These are phyloP conservation scores for Drosophila pachea DNA, from an alignment of 1,140 invertebrate species.

Conservation along the genomic window DNA sequence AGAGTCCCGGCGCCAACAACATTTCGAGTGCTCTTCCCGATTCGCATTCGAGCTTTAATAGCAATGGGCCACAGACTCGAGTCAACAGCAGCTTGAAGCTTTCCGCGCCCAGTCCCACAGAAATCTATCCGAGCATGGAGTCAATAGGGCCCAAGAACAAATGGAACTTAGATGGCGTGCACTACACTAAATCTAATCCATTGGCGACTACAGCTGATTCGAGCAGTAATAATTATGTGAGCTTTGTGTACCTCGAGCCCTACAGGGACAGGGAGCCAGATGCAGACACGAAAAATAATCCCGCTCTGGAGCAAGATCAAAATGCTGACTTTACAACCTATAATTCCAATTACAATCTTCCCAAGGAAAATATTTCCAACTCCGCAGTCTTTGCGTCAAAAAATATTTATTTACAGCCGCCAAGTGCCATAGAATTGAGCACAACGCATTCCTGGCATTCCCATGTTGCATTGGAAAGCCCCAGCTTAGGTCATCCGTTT, in stretches of 20 bases:
- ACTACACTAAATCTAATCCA: too few relatives aligned
- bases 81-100: too few relatives aligned
- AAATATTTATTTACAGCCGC: neutral
- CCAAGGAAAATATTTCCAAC: neutral
- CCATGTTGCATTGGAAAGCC: neutral
- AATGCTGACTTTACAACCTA: constrained; percentile 28
- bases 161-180: too few relatives aligned
- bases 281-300: too few relatives aligned
- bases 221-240: too few relatives aligned
- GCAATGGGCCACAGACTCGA: neutral
- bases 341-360: constrained; percentile 26
- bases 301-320: constrained; percentile 20
- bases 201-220: too few relatives aligned
- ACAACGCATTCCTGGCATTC: constrained; percentile 11
- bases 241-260: neutral
- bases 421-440: neutral
- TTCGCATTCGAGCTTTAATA: neutral
- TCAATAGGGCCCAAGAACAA: too few relatives aligned
- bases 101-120: too few relatives aligned
- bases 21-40: too few relatives aligned
- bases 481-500: constrained; percentile 22
- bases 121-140: too few relatives aligned
- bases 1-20: too few relatives aligned
- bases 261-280: too few relatives aligned
- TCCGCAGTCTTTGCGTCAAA: neutral